Conservation (phyloP, 2,113 vertebrate species). For the Eclectus roratus region DNA sequence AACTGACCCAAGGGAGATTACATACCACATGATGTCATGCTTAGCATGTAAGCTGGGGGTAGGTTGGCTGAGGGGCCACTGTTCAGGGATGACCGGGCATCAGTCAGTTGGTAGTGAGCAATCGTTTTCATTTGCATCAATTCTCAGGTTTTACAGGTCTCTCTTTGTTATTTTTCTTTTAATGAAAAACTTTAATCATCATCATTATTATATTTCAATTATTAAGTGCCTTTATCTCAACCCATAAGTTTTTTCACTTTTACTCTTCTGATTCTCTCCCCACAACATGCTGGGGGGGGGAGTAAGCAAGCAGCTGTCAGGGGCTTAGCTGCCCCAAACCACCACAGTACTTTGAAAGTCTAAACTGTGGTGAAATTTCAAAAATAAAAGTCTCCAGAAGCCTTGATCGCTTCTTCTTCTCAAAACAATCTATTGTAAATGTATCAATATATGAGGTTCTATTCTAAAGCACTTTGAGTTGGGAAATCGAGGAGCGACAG, state of each 20-base stretch:
- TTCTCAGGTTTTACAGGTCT: background rate
- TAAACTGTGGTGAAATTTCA: background rate
- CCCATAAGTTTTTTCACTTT: background rate
- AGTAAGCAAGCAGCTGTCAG: background rate
- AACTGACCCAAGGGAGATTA: background rate
- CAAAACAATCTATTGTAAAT: background rate
- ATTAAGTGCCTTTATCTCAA: background rate
- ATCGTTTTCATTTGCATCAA: background rate
- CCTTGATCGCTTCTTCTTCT: background rate
- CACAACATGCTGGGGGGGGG: background rate
- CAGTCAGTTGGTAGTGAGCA: background rate
- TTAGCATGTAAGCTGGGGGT: background rate
- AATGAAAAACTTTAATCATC: background rate
- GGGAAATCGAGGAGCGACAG: no score
- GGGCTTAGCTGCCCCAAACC: background rate
- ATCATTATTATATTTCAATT: background rate
- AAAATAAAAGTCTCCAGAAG: background rate
- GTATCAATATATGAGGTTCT: background rate
- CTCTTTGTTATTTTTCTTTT: background rate
- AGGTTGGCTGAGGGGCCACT: accelerated
- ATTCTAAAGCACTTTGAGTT: no score
- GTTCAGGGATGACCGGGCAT: background rate
- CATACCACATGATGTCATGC: accelerated
- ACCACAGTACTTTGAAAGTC: background rate
- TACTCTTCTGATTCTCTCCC: background rate